Evolutionary conservation across 2,888 invertebrate species (phyloP), one percentile per base, ranked within the genome.

Genomic region (Rhorus exstirpatorius): DNA sequence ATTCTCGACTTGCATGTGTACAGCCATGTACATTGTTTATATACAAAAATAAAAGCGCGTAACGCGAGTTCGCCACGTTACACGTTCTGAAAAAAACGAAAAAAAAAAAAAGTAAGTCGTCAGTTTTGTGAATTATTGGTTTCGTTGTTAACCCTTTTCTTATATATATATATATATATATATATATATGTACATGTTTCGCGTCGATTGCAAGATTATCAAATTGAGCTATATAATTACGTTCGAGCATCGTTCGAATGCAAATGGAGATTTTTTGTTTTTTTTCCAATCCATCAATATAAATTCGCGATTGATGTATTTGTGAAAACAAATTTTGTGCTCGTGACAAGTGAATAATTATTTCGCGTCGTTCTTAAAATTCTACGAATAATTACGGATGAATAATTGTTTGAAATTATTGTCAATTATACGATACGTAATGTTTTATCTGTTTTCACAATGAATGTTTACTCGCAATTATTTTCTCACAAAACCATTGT

Each of bases 11-110:
- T 91, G 90, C 90, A 90, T 89, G 89, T 91, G 90, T 91, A 91
- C 91, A 91, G 90, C 89, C 88, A 90, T 91, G 90, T 90, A 91
- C 90, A 90, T 91, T 91, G 91, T 85, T 90, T 91, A 88, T 91
- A 91, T 90, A 90, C 89, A 89, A 90, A 88, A 88, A 89, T 79
- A 83, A 85, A 84, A 85, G 83, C 86, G 68, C 81, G 74, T 84
- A 76, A 71, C 81, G 82, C 78, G 60, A 68, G 70, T 82, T 74
- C 75, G 78, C 58, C 26, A 46, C 82, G 82, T 75, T 21, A 71
- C 41, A 79, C 63, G 82, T 70, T 78, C 61, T 17, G 44, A 71
- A 70, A 79, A 46, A 58, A 58, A 49, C 44, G 44, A 71, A 70
- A 79, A 46, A 58, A 58, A 49, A 53, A 67, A 65, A 53, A 74